Evolutionary conservation across 2,797 vertebrate species (phyloP).

Genomic region (Danio aesculapii): DNA sequence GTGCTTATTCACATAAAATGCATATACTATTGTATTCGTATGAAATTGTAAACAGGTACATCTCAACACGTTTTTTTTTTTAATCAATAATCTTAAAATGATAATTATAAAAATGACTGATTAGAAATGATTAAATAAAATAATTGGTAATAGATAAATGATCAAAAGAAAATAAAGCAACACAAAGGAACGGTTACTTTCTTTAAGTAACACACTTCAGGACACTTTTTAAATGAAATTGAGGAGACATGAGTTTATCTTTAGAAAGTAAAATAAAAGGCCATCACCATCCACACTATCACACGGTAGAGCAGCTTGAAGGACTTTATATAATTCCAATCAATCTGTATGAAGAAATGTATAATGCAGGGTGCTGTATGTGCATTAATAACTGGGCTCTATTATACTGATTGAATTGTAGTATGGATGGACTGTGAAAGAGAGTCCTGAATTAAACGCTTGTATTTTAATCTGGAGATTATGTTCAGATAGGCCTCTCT

Average conservation of each 20-base stretch:
- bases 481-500: conserved; percentile 67
- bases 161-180: no score
- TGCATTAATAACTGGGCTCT: neutral
- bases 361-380: no score
- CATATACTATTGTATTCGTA: no score
- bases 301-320: neutral
- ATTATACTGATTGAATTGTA: neutral
- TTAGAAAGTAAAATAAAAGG: neutral
- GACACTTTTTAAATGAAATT: neutral
- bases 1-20: no score
- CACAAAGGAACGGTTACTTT: no score
- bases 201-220: no score
- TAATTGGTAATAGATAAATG: no score
- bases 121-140: no score
- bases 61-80: no score
- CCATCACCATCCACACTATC: neutral
- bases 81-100: no score
- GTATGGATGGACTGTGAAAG: conserved; percentile 3
- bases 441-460: conserved; percentile 15
- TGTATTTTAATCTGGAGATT: conserved; percentile 76
- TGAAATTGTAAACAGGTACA: no score
- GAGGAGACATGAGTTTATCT: neutral
- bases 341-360: neutral
- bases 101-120: no score
- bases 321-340: neutral